A percentile compares a stretch with the other conserved stretches of the same genome.
Evolutionary conservation across 1,140 invertebrate species (phyloP).

Genomic region (Atta cephalotes): DNA sequence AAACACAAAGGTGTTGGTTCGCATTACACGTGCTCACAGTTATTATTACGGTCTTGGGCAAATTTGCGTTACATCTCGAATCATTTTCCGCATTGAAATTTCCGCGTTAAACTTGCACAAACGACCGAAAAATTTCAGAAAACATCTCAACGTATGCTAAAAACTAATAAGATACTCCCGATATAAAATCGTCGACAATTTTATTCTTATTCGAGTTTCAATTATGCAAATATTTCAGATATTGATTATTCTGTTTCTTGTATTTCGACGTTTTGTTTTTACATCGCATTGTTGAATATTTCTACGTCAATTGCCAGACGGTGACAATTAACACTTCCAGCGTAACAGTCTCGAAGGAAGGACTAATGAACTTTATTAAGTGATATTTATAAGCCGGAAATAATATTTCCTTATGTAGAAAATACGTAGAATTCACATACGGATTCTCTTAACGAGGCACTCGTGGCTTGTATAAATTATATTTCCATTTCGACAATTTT

Average conservation of each 20-base stretch:
- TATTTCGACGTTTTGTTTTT: too few species aligned
- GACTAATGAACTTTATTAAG: too few species aligned
- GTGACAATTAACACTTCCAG: too few species aligned
- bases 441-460: conserved; percentile 74
- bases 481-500: conserved; percentile 71
- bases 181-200: not conserved
- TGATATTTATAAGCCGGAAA: too few species aligned
- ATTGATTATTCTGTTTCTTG: too few species aligned
- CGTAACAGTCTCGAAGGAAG: too few species aligned
- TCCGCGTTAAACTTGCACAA: not conserved
- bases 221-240: too few species aligned
- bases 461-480: conserved; percentile 52
- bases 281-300: too few species aligned
- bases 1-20: conserved; percentile 46
- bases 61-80: conserved; percentile 41
- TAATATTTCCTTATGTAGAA: too few species aligned
- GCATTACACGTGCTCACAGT: conserved; percentile 41
- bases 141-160: not conserved
- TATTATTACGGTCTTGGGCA: conserved; percentile 47
- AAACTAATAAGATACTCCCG: not conserved
- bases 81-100: conserved; percentile 55
- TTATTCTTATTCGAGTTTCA: not conserved
- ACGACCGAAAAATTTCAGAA: not conserved
- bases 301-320: too few species aligned
- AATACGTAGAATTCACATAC: not conserved